Evolutionary conservation across 1,140 invertebrate species (phyloP), one percentile per base, ranked within the genome.

Genomic region (Antheraea mylitta): DNA sequence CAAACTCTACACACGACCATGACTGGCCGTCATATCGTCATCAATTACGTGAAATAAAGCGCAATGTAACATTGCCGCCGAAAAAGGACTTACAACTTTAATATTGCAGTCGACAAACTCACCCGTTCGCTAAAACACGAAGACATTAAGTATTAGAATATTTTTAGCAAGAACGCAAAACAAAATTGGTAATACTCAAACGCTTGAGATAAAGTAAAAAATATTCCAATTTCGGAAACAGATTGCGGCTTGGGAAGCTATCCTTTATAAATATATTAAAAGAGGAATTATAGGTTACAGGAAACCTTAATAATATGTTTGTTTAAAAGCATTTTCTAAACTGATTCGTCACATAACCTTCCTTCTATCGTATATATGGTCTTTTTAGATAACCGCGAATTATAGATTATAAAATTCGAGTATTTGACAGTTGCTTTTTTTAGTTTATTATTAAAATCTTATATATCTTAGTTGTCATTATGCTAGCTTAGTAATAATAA

Each of bases 181-280:
- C 58, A 64, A 18, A 59, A 58, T 71, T 42, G 66, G 18, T 10
- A 30, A n/a, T 63, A 64, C 59, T 70, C 53, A 73, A 78, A 67
- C 69, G 73, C 60, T 74, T 18, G 64, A 70, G 70, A 73, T 74
- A 77, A 79, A 77, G 69, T 77, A 80, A 81, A 81, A 81, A 79
- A 81, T 76, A 79, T 77, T 81, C 74, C 79, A 81, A 81, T 79
- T 77, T 81, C 73, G 77, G 71, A 76, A 79, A 79, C 79, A 81
- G 77, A 79, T 81, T 81, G 79, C 74, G 70, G 72, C 19, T 64
- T n/a, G 42, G 70, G 71, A 69, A 66, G 75, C 69, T 72, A 79
- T 81, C 72, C 75, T 72, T 77, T 81, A 81, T 81, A 81, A 81
- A 81, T 79, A 79, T 79, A 79, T 81, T 79, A 81, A 79, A 79